Percentiles rank a stretch among this genome's conserved stretches.
Conservation (phyloP, 1,140 invertebrate species). For the honey bee (Apis mellifera) region Amel_HAv3.1 CM009936.2:11267501-11268000, state of each 20-base stretch:
- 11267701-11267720: not conserved
- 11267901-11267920: too few species aligned
- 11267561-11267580: slow-evolving; percentile 62
- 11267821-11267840: too few species aligned
- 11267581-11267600: slow-evolving; percentile 38
- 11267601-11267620: not conserved
- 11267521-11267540: slow-evolving; percentile 4
- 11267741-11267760: not conserved
- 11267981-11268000: not conserved
- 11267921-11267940: too few species aligned
- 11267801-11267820: too few species aligned
- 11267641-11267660: slow-evolving; percentile 33
- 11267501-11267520: not conserved
- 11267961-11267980: not conserved
- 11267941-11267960: too few species aligned
- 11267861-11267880: too few species aligned
- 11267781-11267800: not conserved
- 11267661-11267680: slow-evolving; percentile 22
- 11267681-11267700: not conserved
- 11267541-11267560: slow-evolving; percentile 3
- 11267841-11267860: too few species aligned
- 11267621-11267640: slow-evolving; percentile 24
- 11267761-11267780: not conserved
- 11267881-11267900: too few species aligned
- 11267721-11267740: too few species aligned